phyloP scores from a whole-genome alignment of 2,797 vertebrate species.

The Malacoctenus gilli region DNA sequence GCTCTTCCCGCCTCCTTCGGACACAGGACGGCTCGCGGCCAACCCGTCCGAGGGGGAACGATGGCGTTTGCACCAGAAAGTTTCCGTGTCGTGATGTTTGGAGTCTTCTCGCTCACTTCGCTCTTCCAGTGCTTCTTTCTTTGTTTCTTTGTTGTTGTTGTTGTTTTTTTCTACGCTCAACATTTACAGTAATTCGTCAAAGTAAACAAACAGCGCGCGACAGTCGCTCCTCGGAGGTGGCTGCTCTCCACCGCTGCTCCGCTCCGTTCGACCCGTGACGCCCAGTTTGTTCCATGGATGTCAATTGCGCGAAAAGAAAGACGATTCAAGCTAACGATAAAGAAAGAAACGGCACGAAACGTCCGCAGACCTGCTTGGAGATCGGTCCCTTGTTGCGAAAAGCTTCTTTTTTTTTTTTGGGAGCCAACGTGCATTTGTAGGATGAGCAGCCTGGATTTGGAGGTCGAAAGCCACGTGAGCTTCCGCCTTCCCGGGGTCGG shows the following conservation, averaged over 20 bases:
- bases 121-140: conserved; percentile 74
- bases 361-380: too few species aligned
- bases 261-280: conserved; percentile 53
- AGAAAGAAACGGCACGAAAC: neutral
- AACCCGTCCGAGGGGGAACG: conserved; percentile 18
- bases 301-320: conserved; percentile 85
- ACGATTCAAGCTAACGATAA: conserved; percentile 63
- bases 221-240: conserved; percentile 82
- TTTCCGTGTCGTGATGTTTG: conserved; percentile 95
- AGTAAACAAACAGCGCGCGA: conserved; percentile 75
- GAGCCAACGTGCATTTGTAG: too few species aligned
- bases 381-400: too few species aligned
- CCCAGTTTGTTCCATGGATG: conserved; percentile 75
- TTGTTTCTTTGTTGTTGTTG: too few species aligned
- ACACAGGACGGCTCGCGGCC: conserved; percentile 50
- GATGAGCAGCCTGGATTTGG: too few species aligned
- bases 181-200: conserved; percentile 80
- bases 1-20: conserved; percentile 30
- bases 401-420: too few species aligned
- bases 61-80: conserved; percentile 85
- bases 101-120: conserved; percentile 79
- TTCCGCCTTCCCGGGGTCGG: too few species aligned
- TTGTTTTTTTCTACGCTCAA: too few species aligned
- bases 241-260: conserved; percentile 54
- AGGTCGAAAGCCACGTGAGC: too few species aligned